Percentiles rank a stretch among this genome's conserved stretches.
Evolutionary conservation across 2,797 vertebrate genomes (phyloP).

Genomic region (Anableps anableps): DNA sequence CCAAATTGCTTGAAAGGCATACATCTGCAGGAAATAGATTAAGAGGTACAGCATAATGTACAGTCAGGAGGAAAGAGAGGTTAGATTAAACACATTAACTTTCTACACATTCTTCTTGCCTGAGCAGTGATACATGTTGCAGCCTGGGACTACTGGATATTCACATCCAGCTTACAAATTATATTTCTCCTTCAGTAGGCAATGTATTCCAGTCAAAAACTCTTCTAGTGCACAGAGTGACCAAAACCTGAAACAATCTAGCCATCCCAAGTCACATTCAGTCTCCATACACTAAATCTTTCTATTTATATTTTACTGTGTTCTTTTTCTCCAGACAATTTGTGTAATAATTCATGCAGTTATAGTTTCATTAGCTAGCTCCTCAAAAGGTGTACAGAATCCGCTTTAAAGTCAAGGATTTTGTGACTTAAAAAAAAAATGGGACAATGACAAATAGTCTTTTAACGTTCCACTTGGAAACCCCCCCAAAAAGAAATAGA

Average conservation of each 20-base stretch:
- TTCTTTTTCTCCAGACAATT: background rate
- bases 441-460: too few species aligned
- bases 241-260: background rate
- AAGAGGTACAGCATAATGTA: background rate
- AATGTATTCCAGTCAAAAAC: background rate
- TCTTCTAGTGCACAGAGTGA: background rate
- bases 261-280: background rate
- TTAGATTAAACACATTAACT: background rate
- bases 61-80: background rate
- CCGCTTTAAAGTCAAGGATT: too few species aligned
- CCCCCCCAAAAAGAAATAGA: background rate
- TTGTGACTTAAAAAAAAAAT: too few species aligned
- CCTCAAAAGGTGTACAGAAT: too few species aligned
- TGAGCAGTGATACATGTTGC: background rate
- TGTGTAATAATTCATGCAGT: too few species aligned
- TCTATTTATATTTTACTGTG: background rate
- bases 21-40: slow-evolving; percentile 9
- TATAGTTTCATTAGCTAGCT: too few species aligned
- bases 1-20: slow-evolving; percentile 16
- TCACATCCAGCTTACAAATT: background rate
- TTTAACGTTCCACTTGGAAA: too few species aligned
- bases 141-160: background rate
- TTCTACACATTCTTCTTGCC: background rate
- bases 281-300: background rate
- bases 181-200: background rate